A percentile compares a stretch with the other conserved stretches of the same genome.
These are phyloP conservation scores for Gymnoscopelus microlampas DNA, from an alignment of 2,797 vertebrate species.

Conservation along the genomic window DNA sequence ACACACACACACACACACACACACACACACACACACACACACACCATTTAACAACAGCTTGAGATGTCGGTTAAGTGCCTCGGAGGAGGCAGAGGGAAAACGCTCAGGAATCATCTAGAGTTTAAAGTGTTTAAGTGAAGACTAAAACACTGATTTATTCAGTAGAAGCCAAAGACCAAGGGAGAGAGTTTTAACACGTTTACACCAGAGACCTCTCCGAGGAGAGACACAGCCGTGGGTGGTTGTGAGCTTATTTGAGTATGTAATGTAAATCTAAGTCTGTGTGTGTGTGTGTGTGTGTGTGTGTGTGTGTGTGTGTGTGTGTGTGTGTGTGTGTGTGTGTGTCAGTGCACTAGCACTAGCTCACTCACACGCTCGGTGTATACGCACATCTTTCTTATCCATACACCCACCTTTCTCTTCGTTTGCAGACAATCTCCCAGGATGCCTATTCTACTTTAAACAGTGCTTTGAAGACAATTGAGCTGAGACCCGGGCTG, in stretches of 20 bases:
- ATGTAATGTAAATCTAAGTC: conserved; percentile 55
- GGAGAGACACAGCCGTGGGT: conserved; percentile 74
- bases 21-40: not conserved
- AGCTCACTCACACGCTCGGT: not conserved
- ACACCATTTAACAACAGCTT: conserved; percentile 4
- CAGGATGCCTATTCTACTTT: conserved; percentile 80
- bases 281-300: conserved; percentile 30
- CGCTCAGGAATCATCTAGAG: conserved; percentile 79
- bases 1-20: conserved; percentile 1
- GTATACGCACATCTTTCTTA: conserved; percentile 73
- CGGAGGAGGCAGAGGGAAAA: conserved; percentile 69
- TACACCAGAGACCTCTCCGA: conserved; percentile 78
- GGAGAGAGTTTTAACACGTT: conserved; percentile 85
- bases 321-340: conserved; percentile 8
- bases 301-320: conserved; percentile 17
- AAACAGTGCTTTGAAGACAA: conserved; percentile 85
- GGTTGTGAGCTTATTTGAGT: conserved; percentile 76
- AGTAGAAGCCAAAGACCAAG: conserved; percentile 83
- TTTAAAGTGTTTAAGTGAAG: conserved; percentile 82
- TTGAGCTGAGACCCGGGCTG: conserved; percentile 80
- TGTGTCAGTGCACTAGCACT: conserved; percentile 1
- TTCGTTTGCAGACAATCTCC: conserved; percentile 78
- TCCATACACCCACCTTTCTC: conserved; percentile 78
- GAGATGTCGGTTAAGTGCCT: conserved; percentile 77
- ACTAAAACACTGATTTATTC: conserved; percentile 85